A percentile compares a stretch with the other conserved stretches of the same genome.
Conservation (phyloP, 2,888 invertebrate species). For the Pachliopta kotzebuea region DNA sequence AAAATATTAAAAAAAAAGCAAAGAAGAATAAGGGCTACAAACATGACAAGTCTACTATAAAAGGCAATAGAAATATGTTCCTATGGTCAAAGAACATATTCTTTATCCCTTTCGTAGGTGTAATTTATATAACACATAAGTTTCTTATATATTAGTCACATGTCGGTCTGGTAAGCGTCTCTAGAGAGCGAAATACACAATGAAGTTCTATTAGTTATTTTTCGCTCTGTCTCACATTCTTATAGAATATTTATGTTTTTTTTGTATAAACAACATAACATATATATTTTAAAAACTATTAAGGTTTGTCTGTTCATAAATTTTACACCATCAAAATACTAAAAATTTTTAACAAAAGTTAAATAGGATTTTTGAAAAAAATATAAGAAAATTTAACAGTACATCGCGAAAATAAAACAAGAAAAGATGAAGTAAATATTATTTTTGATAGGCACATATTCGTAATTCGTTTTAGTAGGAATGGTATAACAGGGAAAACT, state of each 20-base stretch:
- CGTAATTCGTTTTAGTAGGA: no score
- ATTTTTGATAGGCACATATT: no score
- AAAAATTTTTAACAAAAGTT: not conserved
- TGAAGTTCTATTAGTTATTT: constrained; percentile 5
- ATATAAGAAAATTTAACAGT: not conserved
- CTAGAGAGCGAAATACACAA: not conserved
- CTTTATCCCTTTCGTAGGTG: not conserved
- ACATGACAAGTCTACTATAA: not conserved
- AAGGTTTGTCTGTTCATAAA: not conserved
- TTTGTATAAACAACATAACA: not conserved
- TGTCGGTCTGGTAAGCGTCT: not conserved
- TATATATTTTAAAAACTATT: not conserved
- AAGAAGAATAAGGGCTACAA: not conserved
- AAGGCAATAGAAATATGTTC: not conserved
- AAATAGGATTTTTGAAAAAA: not conserved
- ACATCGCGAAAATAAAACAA: no score
- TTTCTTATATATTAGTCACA: constrained; percentile 7
- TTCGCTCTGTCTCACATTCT: not conserved
- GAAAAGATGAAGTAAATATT: no score
- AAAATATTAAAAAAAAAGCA: no score
- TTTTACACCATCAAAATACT: not conserved
- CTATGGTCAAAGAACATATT: not conserved
- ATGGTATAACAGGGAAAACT: no score
- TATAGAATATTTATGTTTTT: not conserved
- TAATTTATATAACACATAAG: not conserved